Evolutionary conservation across 1,140 invertebrate species (phyloP), one percentile per base, ranked within the genome.

Genomic region (Teleogryllus occipitalis): DNA sequence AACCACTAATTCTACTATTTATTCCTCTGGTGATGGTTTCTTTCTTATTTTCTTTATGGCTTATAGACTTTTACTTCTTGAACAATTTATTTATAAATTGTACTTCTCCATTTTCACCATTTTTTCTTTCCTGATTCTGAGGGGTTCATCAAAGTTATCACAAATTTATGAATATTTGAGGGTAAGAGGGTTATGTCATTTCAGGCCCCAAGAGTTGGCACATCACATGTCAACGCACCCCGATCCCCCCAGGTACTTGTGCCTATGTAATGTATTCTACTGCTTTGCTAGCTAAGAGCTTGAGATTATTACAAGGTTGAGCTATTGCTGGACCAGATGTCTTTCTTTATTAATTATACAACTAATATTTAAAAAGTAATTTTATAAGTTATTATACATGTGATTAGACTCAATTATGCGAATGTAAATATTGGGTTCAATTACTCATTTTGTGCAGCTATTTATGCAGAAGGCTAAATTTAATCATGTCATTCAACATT

Each of bases 81-180:
- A 7, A 39, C 15, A 74, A 74, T n/a, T 72, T 81, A 76, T 79
- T 77, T 80, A 77, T 82, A 86, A 39, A 39, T 39, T 39, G 27
- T 39, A 5, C 5, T 86, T 86, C 48, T 82, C 88, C 82, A 84
- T 85, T 77, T 86, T 79, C 87, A 85, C 77, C 54, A 65, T 14
- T 65, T 65, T n/a, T 65, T 65, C 54, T 65, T 18, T 65, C 54
- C 18, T n/a, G n/a, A 65, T 65, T 65, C 54, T 65, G 54, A 65
- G 18, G 10, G 27, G 18, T 65, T 10, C 18, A 14, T 65, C 54
- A 18, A 18, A 65, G 10, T 14, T 65, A 65, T 65, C 18, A 10
- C 54, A 3, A 65, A 65, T 18, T 18, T 14, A 1, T 18, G 2
- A 3, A 10, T 65, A 14, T 65, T 14, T 65, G 18, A 65, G 54